phyloP scores from a whole-genome alignment of 1,140 invertebrate genomes.

The Drosophila kohkoa region DNA sequence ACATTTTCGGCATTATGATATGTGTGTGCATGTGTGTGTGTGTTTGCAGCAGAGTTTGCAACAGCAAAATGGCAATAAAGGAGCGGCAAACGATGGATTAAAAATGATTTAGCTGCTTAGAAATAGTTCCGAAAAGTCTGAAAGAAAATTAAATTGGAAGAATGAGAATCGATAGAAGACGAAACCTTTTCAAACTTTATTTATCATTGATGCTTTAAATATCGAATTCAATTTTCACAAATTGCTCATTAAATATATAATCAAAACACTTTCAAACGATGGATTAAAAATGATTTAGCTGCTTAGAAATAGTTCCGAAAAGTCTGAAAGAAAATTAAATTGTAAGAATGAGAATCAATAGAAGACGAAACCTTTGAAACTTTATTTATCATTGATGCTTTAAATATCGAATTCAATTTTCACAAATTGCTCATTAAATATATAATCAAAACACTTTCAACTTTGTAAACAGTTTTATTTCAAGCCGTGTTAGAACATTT shows the following conservation, averaged over 20 bases:
- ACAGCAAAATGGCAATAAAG: slow-evolving; percentile 24
- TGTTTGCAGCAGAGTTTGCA: slow-evolving; percentile 31
- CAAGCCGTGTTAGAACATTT: slow-evolving; percentile 11
- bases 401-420: not conserved
- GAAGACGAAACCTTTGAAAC: no score
- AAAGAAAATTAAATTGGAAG: not conserved
- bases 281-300: slow-evolving; percentile 77
- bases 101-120: slow-evolving; percentile 66
- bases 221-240: not conserved
- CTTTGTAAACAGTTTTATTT: not conserved
- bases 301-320: not conserved
- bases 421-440: not conserved
- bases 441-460: not conserved
- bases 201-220: no score
- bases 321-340: slow-evolving; percentile 1
- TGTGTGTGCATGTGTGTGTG: slow-evolving; percentile 49
- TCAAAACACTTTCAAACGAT: slow-evolving; percentile 24
- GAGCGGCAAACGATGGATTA: slow-evolving; percentile 65
- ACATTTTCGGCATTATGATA: slow-evolving; percentile 42
- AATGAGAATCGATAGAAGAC: no score
- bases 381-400: no score
- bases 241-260: not conserved
- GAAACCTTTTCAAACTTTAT: no score
- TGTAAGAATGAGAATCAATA: no score
- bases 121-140: not conserved